A percentile compares a stretch with the other conserved stretches of the same genome.
phyloP scores from a whole-genome alignment of 2,888 invertebrate species.

The Meta bourneti region DNA sequence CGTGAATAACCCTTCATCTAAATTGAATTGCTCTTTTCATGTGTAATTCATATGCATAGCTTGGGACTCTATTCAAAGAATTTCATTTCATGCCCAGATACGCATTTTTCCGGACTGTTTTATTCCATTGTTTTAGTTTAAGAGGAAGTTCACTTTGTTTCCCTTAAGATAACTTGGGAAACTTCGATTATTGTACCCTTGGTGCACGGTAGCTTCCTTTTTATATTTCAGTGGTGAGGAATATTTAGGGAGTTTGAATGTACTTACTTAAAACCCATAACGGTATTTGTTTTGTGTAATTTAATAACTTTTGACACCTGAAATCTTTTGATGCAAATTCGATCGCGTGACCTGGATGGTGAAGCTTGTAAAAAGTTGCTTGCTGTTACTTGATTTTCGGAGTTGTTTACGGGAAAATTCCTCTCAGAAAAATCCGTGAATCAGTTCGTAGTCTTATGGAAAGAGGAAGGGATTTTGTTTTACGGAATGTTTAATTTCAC shows the following conservation, averaged over 20 bases:
- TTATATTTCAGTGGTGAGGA: background rate
- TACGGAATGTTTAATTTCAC: no score
- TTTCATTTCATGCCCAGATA: slow-evolving; percentile 31
- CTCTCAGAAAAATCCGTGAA: no score
- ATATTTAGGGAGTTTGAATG: background rate
- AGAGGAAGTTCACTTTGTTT: slow-evolving; percentile 2
- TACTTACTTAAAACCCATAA: background rate
- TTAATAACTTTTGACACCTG: background rate
- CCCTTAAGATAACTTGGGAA: background rate
- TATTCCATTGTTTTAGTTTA: slow-evolving; percentile 36
- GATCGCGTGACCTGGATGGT: no score
- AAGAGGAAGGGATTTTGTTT: no score
- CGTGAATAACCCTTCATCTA: slow-evolving; percentile 50
- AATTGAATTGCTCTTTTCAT: slow-evolving; percentile 58
- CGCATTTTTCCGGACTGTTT: slow-evolving; percentile 22
- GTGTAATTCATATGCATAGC: slow-evolving; percentile 52
- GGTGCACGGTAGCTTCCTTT: background rate
- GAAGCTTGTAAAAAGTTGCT: no score
- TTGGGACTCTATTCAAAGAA: slow-evolving; percentile 37
- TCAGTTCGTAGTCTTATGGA: no score
- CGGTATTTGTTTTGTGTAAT: background rate
- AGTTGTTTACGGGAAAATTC: no score
- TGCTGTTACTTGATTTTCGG: no score
- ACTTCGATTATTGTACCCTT: background rate
- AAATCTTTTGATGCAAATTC: background rate